Base-by-base conservation (phyloP, 2,888 invertebrate species). In the Aspidiotus destructor region DNA sequence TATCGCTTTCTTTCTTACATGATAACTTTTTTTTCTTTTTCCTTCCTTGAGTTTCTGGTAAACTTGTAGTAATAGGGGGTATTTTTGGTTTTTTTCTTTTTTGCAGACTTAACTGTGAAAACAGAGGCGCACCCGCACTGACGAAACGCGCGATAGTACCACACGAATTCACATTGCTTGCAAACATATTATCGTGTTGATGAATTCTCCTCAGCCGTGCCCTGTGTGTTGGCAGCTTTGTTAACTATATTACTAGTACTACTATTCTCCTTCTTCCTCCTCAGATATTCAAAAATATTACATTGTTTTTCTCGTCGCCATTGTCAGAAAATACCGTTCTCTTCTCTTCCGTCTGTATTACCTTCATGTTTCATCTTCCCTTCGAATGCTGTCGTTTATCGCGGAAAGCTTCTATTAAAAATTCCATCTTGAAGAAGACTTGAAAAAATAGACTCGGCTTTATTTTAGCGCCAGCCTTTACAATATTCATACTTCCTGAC, bases 181-280 rank as follows among this genome's bases (percentile, higher is more conserved):
- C 53, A 63, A 63, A 54, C 41, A 63, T 63, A 16, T 54, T 62
- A 53, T 52, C 62, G 62, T 13, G 53, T 63, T 53, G 63, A 63
- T 55, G 55, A 63, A 63, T 63, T 16, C 54, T 63, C n/a, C 63
- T 62, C 62, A 64, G 17, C 64, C 53, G 63, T 55, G 64, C 41
- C 57, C 57, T 57, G 44, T 64, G 64, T 64, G 64, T 64, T 64
- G 64, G 60, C 67, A 67, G 67, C 67, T 67, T 67, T 58, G 67
- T 67, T 67, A 67, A 67, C 67, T 57, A 17, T 60, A 60, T 67
- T 42, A 44, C n/a, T 61, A 42, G 9, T 41, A 42, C 57, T 42
- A 15, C 64, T 65, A 28, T 54, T 42, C 55, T 57, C 41, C 16
- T 42, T 16, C 41, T 42, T 42, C 41, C 41, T 63, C 10, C 41